Evolutionary conservation across 2,797 vertebrate species (phyloP).

Genomic region (Sphaeramia orbicularis): DNA sequence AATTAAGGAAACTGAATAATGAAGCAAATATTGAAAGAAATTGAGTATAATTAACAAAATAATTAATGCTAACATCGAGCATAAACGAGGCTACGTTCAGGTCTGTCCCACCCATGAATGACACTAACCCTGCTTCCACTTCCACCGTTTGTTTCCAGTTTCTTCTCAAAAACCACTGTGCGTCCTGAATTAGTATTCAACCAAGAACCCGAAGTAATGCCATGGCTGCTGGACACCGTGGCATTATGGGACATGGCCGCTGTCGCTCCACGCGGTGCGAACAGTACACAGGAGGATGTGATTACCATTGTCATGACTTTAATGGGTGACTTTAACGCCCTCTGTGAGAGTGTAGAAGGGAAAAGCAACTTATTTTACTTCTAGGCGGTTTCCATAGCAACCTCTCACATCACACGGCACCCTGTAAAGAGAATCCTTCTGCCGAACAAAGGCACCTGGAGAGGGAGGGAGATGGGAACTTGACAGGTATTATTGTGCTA

Average conservation of each 20-base stretch:
- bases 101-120: too few species aligned
- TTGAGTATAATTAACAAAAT: too few species aligned
- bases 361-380: conserved; percentile 69
- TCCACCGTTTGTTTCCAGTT: too few species aligned
- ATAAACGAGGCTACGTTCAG: too few species aligned
- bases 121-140: too few species aligned
- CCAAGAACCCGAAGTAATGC: conserved; percentile 15
- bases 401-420: conserved; percentile 73
- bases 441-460: conserved; percentile 76
- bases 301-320: conserved; percentile 55
- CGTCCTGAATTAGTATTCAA: neutral
- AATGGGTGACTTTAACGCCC: conserved; percentile 63
- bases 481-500: conserved; percentile 63
- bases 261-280: conserved; percentile 11
- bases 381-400: conserved; percentile 80
- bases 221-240: conserved; percentile 26
- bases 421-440: conserved; percentile 68
- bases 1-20: too few species aligned
- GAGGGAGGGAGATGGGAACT: conserved; percentile 49
- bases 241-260: conserved; percentile 38
- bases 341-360: conserved; percentile 46
- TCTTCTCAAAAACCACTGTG: neutral
- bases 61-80: too few species aligned
- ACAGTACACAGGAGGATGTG: conserved; percentile 27
- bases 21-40: too few species aligned